Conservation (phyloP, 2,797 vertebrate species). For the Falco naumanni region DNA sequence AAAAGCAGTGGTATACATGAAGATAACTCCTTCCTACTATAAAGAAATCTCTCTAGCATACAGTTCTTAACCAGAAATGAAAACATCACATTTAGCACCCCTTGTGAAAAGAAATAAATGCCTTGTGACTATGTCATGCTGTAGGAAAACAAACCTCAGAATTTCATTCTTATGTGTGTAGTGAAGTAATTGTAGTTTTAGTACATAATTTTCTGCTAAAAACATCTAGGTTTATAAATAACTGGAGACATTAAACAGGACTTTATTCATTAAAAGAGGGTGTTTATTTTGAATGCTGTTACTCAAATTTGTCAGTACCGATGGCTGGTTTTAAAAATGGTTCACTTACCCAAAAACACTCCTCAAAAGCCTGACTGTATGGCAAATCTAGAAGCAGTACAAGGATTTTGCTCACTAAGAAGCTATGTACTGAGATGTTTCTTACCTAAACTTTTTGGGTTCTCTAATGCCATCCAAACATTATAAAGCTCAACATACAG, state of each 20-base stretch:
- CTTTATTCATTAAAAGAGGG: slow-evolving; percentile 59
- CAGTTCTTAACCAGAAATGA: slow-evolving; percentile 11
- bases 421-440: slow-evolving; percentile 35
- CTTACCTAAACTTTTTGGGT: slow-evolving; percentile 51
- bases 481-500: not conserved
- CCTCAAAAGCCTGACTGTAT: slow-evolving; percentile 48
- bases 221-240: slow-evolving; percentile 59
- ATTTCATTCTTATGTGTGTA: slow-evolving; percentile 47
- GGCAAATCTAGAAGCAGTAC: slow-evolving; percentile 22
- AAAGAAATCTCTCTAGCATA: not conserved
- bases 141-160: slow-evolving; percentile 13
- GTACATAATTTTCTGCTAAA: slow-evolving; percentile 48
- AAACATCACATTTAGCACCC: slow-evolving; percentile 16
- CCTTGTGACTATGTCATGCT: not conserved
- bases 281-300: slow-evolving; percentile 62
- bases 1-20: not conserved
- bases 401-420: slow-evolving; percentile 42
- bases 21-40: slow-evolving; percentile 22
- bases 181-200: slow-evolving; percentile 48
- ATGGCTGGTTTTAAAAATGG: slow-evolving; percentile 33
- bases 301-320: slow-evolving; percentile 53
- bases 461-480: slow-evolving; percentile 46
- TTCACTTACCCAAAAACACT: slow-evolving; percentile 41
- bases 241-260: slow-evolving; percentile 32
- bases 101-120: slow-evolving; percentile 33